Evolutionary conservation across 2,888 invertebrate species (phyloP).

Genomic region (Dasysyrphus tricinctus): DNA sequence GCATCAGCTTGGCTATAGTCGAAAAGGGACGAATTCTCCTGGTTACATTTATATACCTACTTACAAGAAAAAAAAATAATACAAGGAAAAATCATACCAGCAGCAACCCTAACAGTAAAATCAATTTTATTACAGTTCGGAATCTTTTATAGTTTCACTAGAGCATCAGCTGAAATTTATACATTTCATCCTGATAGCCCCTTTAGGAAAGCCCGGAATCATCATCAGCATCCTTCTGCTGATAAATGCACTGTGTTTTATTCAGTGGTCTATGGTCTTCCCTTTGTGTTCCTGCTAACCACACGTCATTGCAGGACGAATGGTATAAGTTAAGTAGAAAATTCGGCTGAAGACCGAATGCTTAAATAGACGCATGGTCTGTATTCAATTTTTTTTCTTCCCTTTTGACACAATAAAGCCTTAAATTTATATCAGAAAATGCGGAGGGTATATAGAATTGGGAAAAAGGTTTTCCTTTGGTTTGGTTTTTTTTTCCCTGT

Average conservation of each 20-base stretch:
- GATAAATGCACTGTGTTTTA: conserved; percentile 38
- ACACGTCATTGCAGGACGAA: conserved; percentile 43
- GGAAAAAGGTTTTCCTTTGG: conserved; percentile 12
- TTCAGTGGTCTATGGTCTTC: conserved; percentile 26
- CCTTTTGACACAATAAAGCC: conserved; percentile 32
- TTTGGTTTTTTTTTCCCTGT: not conserved
- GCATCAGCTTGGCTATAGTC: not conserved
- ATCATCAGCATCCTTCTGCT: conserved; percentile 22
- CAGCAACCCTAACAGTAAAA: conserved; percentile 67
- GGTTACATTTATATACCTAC: conserved; percentile 12
- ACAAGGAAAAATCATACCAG: conserved; percentile 68
- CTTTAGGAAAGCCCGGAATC: conserved; percentile 2
- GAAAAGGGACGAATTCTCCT: conserved; percentile 39
- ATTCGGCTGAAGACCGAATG: conserved; percentile 6
- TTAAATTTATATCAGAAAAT: conserved; percentile 31
- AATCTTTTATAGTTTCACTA: conserved; percentile 20
- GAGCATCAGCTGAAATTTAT: conserved; percentile 42
- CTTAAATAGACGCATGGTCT: conserved; percentile 50
- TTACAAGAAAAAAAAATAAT: conserved; percentile 13
- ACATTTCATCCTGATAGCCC: not conserved
- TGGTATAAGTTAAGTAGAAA: conserved; percentile 14
- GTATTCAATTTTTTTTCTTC: not conserved
- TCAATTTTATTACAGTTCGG: conserved; percentile 64
- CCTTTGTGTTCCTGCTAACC: conserved; percentile 17
- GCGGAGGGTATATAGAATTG: conserved; percentile 22